Conservation (phyloP, 2,888 invertebrate species). For the Galerucella nymphaeae region DNA sequence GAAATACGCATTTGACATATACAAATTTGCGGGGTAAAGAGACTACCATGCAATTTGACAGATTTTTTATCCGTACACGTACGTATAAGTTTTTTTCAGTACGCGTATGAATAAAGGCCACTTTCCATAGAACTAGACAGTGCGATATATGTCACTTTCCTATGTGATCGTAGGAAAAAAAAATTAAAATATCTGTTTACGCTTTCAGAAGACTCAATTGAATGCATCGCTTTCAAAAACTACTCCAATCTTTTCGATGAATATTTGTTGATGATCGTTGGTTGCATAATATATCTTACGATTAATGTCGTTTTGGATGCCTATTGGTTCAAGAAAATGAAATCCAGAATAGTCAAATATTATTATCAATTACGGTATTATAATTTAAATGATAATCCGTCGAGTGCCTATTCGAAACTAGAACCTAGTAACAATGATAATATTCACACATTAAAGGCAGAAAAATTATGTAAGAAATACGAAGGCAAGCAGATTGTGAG, state of each 20-base stretch:
- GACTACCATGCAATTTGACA: no score
- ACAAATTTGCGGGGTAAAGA: no score
- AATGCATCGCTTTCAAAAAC: constrained; percentile 47
- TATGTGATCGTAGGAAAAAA: no score
- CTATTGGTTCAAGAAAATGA: constrained; percentile 39
- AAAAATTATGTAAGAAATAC: constrained; percentile 71
- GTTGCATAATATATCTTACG: constrained; percentile 48
- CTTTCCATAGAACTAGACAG: no score
- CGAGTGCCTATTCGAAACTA: not conserved
- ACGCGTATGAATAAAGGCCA: no score
- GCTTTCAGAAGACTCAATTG: constrained; percentile 32
- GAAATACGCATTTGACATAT: no score
- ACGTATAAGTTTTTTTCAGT: no score
- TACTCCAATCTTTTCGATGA: constrained; percentile 44
- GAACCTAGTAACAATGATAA: no score
- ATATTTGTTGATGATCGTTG: constrained; percentile 44
- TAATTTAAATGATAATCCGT: not conserved
- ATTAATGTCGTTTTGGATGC: constrained; percentile 48
- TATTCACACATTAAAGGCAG: constrained; percentile 45
- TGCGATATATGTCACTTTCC: no score
- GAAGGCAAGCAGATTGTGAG: constrained; percentile 57
- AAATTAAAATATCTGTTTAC: not conserved
- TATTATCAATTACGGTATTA: not conserved
- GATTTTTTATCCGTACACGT: no score
- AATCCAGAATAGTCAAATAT: constrained; percentile 21